These are phyloP conservation scores for Folsomia candida DNA, from an alignment of 2,888 invertebrate species.

Conservation along the genomic window DNA sequence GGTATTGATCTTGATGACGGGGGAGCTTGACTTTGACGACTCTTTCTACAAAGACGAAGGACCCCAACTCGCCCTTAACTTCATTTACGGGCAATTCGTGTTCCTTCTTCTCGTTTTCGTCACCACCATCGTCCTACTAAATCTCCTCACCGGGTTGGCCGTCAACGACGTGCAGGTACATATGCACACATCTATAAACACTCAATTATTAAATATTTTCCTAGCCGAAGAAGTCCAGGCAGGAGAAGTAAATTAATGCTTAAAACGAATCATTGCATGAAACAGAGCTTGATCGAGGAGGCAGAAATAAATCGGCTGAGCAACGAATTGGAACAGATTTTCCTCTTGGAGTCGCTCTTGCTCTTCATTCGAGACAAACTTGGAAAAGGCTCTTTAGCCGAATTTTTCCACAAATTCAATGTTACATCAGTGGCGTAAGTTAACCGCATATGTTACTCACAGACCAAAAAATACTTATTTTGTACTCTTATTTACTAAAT, in stretches of 20 bases:
- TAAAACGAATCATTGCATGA: no score
- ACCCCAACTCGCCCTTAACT: constrained; percentile 26
- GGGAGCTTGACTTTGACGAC: constrained; percentile 42
- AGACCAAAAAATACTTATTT: not conserved
- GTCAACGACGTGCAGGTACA: constrained; percentile 41
- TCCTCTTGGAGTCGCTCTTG: constrained; percentile 33
- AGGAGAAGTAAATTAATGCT: not conserved
- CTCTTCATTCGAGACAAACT: constrained; percentile 17
- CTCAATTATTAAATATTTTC: no score
- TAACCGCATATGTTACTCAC: not conserved
- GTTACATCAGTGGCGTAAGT: constrained; percentile 33
- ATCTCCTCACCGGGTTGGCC: constrained; percentile 44
- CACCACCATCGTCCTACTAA: constrained; percentile 39
- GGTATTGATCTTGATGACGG: constrained; percentile 47
- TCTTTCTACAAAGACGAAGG: constrained; percentile 37
- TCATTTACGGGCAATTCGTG: constrained; percentile 36
- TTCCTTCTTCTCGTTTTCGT: constrained; percentile 38
- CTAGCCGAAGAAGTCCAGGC: no score
- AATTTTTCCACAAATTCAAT: constrained; percentile 27
- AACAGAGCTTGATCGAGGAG: constrained; percentile 38
- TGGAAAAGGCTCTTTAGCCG: constrained; percentile 22
- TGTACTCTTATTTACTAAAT: not conserved
- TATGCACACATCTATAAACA: no score
- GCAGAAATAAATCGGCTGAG: constrained; percentile 38
- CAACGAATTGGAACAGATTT: constrained; percentile 39